Evolutionary conservation across 2,797 vertebrate genomes (phyloP).

Genomic region (Eupleurogrammus muticus): DNA sequence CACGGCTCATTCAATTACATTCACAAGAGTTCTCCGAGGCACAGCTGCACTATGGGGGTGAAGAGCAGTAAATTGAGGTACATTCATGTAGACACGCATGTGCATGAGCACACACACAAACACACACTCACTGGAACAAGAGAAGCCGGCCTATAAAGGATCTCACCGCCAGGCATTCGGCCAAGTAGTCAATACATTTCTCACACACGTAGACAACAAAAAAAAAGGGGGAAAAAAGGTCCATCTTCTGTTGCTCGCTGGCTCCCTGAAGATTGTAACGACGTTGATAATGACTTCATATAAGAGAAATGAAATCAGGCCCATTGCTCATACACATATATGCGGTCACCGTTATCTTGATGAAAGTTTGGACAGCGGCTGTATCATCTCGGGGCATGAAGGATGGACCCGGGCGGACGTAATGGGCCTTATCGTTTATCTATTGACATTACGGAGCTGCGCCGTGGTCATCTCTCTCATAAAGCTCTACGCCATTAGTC

Average conservation of each 20-base stretch:
- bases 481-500: conserved; percentile 31
- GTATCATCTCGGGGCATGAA: conserved; percentile 72
- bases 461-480: conserved; percentile 30
- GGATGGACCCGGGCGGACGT: conserved; percentile 68
- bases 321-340: conserved; percentile 69
- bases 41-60: conserved; percentile 81
- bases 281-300: conserved; percentile 65
- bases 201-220: conserved; percentile 52
- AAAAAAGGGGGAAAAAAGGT: conserved; percentile 15
- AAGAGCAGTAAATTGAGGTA: conserved; percentile 81
- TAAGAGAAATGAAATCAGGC: conserved; percentile 71
- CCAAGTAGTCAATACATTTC: conserved; percentile 55
- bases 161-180: conserved; percentile 63
- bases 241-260: conserved; percentile 45
- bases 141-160: conserved; percentile 52
- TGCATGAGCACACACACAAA: conserved; percentile 36
- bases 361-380: conserved; percentile 75
- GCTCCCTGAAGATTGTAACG: conserved; percentile 54
- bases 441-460: conserved; percentile 59
- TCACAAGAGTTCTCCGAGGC: conserved; percentile 82
- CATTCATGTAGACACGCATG: conserved; percentile 70
- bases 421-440: conserved; percentile 74
- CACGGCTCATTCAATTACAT: conserved; percentile 82
- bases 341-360: conserved; percentile 81
- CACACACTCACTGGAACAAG: conserved; percentile 36